These are phyloP conservation scores for Myotis planiceps DNA, from an alignment of 2,797 vertebrate genomes.

Conservation along the genomic window DNA sequence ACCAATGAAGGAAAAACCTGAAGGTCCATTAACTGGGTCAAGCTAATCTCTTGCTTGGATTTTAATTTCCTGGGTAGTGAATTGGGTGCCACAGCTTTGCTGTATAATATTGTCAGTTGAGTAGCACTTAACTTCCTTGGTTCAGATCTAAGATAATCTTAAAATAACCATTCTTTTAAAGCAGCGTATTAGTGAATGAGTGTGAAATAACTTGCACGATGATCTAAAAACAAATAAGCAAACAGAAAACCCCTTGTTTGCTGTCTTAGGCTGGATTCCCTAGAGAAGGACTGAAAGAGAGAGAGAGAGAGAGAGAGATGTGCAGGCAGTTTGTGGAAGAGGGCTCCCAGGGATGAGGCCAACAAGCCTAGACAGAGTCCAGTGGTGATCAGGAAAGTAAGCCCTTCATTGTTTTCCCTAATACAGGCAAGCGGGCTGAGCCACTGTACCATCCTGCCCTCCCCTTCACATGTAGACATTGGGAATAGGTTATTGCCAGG, in stretches of 20 bases:
- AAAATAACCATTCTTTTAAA: neutral
- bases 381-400: neutral
- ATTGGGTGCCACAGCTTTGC: neutral
- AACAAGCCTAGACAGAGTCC: neutral
- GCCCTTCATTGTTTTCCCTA: neutral
- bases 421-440: neutral
- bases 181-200: neutral
- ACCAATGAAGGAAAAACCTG: slow-evolving; percentile 19
- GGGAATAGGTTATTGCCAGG: neutral
- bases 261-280: neutral
- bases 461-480: neutral
- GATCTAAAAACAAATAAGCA: slow-evolving; percentile 21
- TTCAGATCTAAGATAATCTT: slow-evolving; percentile 8
- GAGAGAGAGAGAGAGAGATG: neutral
- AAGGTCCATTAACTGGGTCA: slow-evolving; percentile 18
- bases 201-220: neutral
- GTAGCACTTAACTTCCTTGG: neutral
- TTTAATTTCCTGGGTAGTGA: slow-evolving; percentile 6
- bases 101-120: neutral
- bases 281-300: neutral
- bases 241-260: neutral
- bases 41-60: neutral
- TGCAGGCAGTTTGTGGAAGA: neutral
- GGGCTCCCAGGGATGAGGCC: neutral
- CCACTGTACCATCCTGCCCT: too few relatives aligned